Conservation (phyloP, 2,797 vertebrate genomes). For the Enteromius viviparus region DNA sequence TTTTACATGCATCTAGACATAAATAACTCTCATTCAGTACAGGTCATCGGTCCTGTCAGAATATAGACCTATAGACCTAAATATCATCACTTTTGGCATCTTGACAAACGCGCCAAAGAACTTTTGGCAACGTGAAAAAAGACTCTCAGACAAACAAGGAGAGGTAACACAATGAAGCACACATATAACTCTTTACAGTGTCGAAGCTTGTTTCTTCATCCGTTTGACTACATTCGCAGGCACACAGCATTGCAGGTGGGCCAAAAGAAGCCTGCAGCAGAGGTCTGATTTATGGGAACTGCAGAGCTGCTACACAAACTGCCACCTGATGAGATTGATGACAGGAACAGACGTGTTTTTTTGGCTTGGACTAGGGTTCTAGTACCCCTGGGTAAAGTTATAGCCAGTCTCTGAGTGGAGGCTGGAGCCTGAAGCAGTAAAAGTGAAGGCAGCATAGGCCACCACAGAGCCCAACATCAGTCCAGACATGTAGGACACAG, state of each 20-base stretch:
- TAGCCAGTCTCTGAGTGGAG: slow-evolving; percentile 71
- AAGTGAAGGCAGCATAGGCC: slow-evolving; percentile 93
- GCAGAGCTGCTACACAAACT: slow-evolving; percentile 38
- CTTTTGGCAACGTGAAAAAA: slow-evolving; percentile 34
- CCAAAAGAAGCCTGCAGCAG: slow-evolving; percentile 33
- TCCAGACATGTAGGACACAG: slow-evolving; percentile 96
- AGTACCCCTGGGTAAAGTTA: slow-evolving; percentile 75
- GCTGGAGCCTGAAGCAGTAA: slow-evolving; percentile 79
- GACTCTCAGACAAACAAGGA: slow-evolving; percentile 38
- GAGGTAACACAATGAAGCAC: slow-evolving; percentile 51
- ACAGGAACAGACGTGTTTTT: slow-evolving; percentile 19
- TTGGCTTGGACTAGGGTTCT: slow-evolving; percentile 53
- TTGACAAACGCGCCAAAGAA: not conserved
- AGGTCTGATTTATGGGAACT: slow-evolving; percentile 41
- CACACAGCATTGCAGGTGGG: slow-evolving; percentile 41
- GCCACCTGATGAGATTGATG: slow-evolving; percentile 52
- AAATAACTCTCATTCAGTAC: slow-evolving; percentile 16
- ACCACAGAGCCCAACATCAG: slow-evolving; percentile 92
- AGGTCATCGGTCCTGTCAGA: slow-evolving; percentile 14
- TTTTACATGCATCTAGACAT: slow-evolving; percentile 32
- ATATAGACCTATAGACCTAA: not conserved
- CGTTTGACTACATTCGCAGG: slow-evolving; percentile 53
- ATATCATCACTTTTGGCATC: slow-evolving; percentile 28
- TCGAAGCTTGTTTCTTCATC: slow-evolving; percentile 29
- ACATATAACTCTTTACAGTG: slow-evolving; percentile 52